These are phyloP conservation scores for Spilarctia lutea DNA, from an alignment of 2,888 invertebrate genomes.

Conservation along the genomic window DNA sequence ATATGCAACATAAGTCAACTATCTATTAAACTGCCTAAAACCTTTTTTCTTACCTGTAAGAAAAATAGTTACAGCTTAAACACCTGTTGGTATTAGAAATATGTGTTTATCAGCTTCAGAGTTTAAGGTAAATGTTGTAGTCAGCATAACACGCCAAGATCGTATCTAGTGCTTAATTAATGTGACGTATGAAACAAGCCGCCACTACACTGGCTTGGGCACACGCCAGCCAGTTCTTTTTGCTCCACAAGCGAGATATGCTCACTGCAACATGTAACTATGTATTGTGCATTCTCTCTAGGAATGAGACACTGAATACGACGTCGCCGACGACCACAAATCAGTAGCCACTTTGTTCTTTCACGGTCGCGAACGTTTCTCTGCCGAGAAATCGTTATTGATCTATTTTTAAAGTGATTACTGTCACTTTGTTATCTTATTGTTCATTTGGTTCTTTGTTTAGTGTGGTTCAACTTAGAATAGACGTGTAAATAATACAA, in stretches of 20 bases:
- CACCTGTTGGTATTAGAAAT: conserved; percentile 55
- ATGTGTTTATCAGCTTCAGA: conserved; percentile 53
- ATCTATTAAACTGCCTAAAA: not conserved
- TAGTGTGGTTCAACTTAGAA: conserved; percentile 35
- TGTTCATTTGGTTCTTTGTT: conserved; percentile 65
- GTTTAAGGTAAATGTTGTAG: conserved; percentile 49
- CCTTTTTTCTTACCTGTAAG: no score
- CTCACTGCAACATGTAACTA: conserved; percentile 46
- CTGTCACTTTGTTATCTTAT: conserved; percentile 66
- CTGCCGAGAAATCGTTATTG: conserved; percentile 64
- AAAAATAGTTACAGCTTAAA: not conserved
- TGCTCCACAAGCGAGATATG: conserved; percentile 67
- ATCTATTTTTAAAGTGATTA: conserved; percentile 73
- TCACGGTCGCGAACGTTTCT: conserved; percentile 71
- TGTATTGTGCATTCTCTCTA: conserved; percentile 66
- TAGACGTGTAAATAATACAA: conserved; percentile 44
- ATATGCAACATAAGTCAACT: no score
- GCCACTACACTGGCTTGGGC: conserved; percentile 79
- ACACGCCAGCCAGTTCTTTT: conserved; percentile 77
- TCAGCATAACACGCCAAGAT: conserved; percentile 65
- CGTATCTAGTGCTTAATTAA: conserved; percentile 81
- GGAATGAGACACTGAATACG: conserved; percentile 74
- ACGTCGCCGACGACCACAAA: conserved; percentile 72
- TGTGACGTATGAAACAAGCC: conserved; percentile 80
- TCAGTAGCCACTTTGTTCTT: conserved; percentile 82